Percentiles rank a stretch among this genome's conserved stretches.
Evolutionary conservation across 2,113 vertebrate species (phyloP).

Genomic region (Hemichromis elongatus): DNA sequence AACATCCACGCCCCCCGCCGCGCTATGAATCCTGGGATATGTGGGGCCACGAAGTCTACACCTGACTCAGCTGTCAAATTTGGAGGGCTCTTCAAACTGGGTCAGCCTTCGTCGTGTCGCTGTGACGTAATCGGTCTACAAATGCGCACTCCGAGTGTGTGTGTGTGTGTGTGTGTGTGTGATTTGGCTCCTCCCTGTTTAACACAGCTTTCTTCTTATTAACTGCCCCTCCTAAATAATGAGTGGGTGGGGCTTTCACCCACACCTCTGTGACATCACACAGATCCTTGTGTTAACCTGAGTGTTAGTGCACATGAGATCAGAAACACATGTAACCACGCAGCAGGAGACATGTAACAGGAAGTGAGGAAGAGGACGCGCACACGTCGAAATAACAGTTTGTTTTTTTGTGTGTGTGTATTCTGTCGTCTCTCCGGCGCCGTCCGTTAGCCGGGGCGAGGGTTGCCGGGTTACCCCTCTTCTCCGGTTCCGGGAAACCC

Average conservation of each 20-base stretch:
- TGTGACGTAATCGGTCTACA: no score
- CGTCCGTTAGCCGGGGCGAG: conserved; percentile 73
- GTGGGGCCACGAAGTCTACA: no score
- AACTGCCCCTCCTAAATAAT: neutral
- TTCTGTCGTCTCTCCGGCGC: neutral
- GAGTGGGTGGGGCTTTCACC: fast-evolving
- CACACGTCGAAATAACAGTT: neutral
- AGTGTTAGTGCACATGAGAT: neutral
- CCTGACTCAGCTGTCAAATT: no score
- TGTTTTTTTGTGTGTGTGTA: neutral
- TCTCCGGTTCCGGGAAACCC: conserved; percentile 87
- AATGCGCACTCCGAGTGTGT: no score
- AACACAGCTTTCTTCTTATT: neutral
- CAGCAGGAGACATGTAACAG: neutral
- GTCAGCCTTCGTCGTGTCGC: no score
- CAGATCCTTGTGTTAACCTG: neutral
- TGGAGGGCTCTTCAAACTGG: no score
- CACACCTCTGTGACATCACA: neutral
- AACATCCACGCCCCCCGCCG: no score
- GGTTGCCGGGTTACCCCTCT: conserved; percentile 85
- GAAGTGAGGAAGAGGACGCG: neutral
- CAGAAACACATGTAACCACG: neutral
- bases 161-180: neutral
- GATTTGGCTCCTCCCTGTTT: neutral
- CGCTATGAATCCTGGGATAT: no score